phyloP scores from a whole-genome alignment of 2,888 invertebrate species.

The Trissolcus japonicus region DNA sequence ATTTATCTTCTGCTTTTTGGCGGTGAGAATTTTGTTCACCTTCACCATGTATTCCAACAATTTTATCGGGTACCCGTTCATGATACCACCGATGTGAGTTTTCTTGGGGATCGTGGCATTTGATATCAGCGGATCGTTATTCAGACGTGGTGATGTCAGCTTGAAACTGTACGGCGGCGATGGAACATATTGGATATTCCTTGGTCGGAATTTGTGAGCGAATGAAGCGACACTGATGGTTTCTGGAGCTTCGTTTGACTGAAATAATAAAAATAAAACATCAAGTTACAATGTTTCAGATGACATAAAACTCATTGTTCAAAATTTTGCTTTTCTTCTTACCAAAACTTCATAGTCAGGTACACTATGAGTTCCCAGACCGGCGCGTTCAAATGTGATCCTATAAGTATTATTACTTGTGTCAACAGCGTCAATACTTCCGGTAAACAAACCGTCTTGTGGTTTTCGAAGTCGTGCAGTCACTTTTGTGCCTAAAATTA shows the following conservation, averaged over 20 bases:
- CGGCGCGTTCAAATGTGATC: constrained; percentile 94
- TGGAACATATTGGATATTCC: constrained; percentile 79
- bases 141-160: constrained; percentile 73
- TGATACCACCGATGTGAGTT: constrained; percentile 78
- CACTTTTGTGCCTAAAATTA: constrained; percentile 83
- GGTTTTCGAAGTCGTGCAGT: constrained; percentile 92
- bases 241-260: constrained; percentile 93
- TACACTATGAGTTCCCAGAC: constrained; percentile 95
- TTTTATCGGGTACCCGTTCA: constrained; percentile 90
- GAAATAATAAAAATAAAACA: constrained; percentile 49
- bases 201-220: constrained; percentile 86
- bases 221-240: constrained; percentile 91
- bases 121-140: constrained; percentile 85
- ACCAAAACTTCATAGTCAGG: constrained; percentile 96
- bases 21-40: constrained; percentile 88
- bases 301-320: too few relatives aligned
- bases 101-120: constrained; percentile 73
- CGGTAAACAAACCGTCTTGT: constrained; percentile 96
- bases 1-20: constrained; percentile 88
- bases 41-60: constrained; percentile 91
- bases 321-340: constrained; percentile 35
- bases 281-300: too few relatives aligned
- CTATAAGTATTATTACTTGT: constrained; percentile 95
- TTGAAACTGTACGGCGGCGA: constrained; percentile 73
- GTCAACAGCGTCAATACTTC: constrained; percentile 96